Evolutionary conservation across 2,113 vertebrate genomes (phyloP).

Genomic region (Tiliqua scincoides): DNA sequence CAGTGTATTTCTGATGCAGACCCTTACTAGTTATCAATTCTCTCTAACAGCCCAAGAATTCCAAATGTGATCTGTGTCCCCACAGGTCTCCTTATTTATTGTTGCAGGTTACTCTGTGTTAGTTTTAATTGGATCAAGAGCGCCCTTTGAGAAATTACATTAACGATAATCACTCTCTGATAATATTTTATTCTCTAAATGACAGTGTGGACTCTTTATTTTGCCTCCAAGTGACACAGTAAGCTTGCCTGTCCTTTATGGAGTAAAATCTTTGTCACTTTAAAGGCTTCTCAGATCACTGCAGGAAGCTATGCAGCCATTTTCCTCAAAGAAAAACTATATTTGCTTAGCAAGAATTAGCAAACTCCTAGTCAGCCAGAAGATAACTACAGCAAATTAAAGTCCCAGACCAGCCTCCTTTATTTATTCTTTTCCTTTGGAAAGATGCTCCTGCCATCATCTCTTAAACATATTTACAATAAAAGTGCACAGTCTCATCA

Average conservation of each 20-base stretch:
- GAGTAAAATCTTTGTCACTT: neutral
- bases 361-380: neutral
- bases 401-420: neutral
- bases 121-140: slow-evolving; percentile 2
- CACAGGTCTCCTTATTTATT: neutral
- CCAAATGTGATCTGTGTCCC: neutral
- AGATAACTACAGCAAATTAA: neutral
- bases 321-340: slow-evolving; percentile 14
- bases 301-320: neutral
- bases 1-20: slow-evolving; percentile 15
- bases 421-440: slow-evolving; percentile 6
- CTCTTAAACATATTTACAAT: neutral
- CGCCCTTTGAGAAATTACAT: slow-evolving; percentile 12
- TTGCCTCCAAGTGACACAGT: slow-evolving; percentile 30
- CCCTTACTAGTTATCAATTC: neutral
- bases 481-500: neutral
- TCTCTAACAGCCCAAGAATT: slow-evolving; percentile 2
- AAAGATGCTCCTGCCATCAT: neutral
- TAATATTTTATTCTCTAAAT: slow-evolving; percentile 23
- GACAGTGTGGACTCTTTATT: neutral
- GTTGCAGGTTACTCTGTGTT: neutral
- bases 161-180: neutral
- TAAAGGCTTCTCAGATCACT: neutral
- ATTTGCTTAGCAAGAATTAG: slow-evolving; percentile 36
- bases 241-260: neutral